Evolutionary conservation across 2,888 invertebrate species (phyloP).

Genomic region (Atherix ibis): DNA sequence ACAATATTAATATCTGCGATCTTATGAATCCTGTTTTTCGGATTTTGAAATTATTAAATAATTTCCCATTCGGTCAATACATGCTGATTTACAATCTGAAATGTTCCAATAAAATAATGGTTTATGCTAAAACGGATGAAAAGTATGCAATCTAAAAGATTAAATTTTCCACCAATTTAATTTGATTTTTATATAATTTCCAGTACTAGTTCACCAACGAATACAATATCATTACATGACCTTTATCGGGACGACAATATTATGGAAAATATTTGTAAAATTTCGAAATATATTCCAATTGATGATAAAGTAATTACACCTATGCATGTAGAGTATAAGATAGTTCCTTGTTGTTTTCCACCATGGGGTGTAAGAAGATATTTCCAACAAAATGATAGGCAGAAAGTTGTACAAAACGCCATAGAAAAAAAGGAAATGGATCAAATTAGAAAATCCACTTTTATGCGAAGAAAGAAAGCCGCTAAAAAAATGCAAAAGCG

Average conservation of each 20-base stretch:
- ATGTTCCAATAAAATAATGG: constrained; percentile 5
- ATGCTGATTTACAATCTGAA: constrained; percentile 7
- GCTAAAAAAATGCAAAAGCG: not conserved
- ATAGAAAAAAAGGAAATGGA: not conserved
- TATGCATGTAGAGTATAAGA: constrained; percentile 3
- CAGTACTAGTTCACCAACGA: too few relatives aligned
- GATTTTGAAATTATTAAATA: constrained; percentile 4
- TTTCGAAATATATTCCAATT: constrained; percentile 6
- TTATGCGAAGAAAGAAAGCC: not conserved
- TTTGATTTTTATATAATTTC: too few relatives aligned
- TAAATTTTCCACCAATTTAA: not conserved
- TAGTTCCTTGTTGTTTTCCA: constrained; percentile 9
- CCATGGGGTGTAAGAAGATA: constrained; percentile 5
- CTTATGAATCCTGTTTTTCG: constrained; percentile 3
- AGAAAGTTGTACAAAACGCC: too few relatives aligned
- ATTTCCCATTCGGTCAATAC: constrained; percentile 10
- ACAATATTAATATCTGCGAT: constrained; percentile 4
- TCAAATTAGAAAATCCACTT: not conserved
- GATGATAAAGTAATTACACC: constrained; percentile 4
- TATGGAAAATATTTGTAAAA: not conserved
- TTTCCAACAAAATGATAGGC: too few relatives aligned
- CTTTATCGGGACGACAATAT: too few relatives aligned
- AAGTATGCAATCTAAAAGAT: constrained; percentile 1
- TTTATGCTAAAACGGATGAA: constrained; percentile 5
- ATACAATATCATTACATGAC: too few relatives aligned